Evolutionary conservation across 2,113 vertebrate genomes (phyloP).

Genomic region (Actinemys pallida): DNA sequence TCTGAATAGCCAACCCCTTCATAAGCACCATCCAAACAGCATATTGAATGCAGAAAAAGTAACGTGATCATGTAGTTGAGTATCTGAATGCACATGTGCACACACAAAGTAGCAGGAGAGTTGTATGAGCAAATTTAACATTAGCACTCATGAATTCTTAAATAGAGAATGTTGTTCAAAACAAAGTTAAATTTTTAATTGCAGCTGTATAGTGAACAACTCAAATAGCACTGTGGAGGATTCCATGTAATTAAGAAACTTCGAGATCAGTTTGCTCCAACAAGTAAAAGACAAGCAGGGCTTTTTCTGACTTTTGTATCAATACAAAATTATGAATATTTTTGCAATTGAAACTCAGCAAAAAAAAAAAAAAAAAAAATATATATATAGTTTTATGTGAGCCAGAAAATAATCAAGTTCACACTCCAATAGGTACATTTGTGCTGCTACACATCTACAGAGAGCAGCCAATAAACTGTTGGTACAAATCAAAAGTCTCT

Average conservation of each 20-base stretch:
- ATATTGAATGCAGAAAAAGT: too few species aligned
- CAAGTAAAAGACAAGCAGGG: neutral
- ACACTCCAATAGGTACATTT: neutral
- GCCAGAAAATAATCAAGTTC: neutral
- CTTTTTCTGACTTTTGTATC: neutral
- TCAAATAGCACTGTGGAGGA: neutral
- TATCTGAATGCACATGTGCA: neutral
- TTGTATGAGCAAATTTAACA: neutral
- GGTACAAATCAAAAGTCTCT: too few species aligned
- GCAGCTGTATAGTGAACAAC: accelerated
- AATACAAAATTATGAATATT: neutral
- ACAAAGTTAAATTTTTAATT: neutral
- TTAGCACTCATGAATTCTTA: neutral
- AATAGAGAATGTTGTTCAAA: neutral
- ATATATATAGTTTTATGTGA: too few species aligned
- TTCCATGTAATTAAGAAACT: neutral
- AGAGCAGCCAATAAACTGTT: too few species aligned
- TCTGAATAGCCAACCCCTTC: neutral
- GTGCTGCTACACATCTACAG: neutral
- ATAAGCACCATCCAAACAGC: neutral
- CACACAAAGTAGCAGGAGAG: neutral
- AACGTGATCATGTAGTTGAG: too few species aligned
- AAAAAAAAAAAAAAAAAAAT: too few species aligned
- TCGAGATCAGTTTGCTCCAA: neutral
- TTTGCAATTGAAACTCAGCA: too few species aligned